These are phyloP conservation scores for Mirounga angustirostris DNA, from an alignment of 2,113 vertebrate genomes.

Conservation along the genomic window DNA sequence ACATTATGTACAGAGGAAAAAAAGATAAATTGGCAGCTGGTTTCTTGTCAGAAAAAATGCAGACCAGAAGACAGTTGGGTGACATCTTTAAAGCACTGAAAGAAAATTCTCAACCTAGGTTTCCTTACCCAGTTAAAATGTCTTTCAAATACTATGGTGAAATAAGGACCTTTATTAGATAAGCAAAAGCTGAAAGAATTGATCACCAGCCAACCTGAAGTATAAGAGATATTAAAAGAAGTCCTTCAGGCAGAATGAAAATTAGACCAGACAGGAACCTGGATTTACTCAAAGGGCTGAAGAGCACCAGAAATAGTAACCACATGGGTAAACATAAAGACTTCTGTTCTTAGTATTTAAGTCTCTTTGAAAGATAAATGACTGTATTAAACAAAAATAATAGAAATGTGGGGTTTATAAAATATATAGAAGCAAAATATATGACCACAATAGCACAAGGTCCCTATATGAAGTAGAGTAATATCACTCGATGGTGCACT, in stretches of 20 bases:
- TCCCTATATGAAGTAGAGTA: not conserved
- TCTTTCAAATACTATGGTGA: not conserved
- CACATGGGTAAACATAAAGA: not conserved
- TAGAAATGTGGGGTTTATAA: not conserved
- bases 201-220: not conserved
- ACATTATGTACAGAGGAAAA: not conserved
- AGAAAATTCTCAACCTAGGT: not conserved
- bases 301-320: not conserved
- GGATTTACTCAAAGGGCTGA: not conserved
- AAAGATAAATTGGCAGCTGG: not conserved
- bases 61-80: not conserved
- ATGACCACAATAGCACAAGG: not conserved
- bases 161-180: not conserved
- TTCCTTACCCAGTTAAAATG: conserved; percentile 6
- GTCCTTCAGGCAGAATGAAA: not conserved
- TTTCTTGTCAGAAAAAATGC: not conserved
- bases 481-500: not conserved
- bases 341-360: not conserved
- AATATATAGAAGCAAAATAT: not conserved
- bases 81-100: not conserved
- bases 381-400: not conserved
- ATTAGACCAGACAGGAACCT: not conserved
- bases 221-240: not conserved
- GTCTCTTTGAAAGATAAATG: conserved; percentile 1
- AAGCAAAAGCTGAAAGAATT: not conserved